Conservation (phyloP, 2,113 vertebrate genomes). For the Chionodraco myersi region DNA sequence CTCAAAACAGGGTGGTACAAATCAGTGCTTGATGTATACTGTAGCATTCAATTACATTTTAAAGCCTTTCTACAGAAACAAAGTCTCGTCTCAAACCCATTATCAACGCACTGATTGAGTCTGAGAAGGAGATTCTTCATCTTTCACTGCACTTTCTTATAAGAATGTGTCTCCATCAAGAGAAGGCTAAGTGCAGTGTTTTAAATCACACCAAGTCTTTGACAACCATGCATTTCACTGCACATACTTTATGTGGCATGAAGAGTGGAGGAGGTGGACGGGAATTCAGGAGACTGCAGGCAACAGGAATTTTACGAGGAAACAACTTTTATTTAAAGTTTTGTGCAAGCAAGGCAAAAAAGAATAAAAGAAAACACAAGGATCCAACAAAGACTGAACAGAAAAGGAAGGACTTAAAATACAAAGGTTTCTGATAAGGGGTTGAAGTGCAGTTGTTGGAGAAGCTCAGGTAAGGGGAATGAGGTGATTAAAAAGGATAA, state of each 20-base stretch:
- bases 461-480: too few species aligned
- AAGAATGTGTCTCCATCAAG: background rate
- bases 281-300: too few species aligned
- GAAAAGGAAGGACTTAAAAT: too few species aligned
- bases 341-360: too few species aligned
- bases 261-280: too few species aligned
- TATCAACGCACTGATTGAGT: slow-evolving; percentile 4
- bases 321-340: too few species aligned
- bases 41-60: background rate
- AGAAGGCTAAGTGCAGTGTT: background rate
- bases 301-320: too few species aligned
- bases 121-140: slow-evolving; percentile 4
- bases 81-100: slow-evolving; percentile 7
- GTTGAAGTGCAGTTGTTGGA: too few species aligned
- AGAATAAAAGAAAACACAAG: too few species aligned
- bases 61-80: background rate
- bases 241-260: background rate
- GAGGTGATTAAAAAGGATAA: too few species aligned
- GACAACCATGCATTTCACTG: background rate
- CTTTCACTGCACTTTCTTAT: background rate
- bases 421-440: too few species aligned
- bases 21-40: background rate
- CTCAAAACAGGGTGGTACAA: background rate
- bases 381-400: too few species aligned
- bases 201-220: background rate